Conservation (phyloP, 2,888 invertebrate genomes). For the Tachina grossa region DNA sequence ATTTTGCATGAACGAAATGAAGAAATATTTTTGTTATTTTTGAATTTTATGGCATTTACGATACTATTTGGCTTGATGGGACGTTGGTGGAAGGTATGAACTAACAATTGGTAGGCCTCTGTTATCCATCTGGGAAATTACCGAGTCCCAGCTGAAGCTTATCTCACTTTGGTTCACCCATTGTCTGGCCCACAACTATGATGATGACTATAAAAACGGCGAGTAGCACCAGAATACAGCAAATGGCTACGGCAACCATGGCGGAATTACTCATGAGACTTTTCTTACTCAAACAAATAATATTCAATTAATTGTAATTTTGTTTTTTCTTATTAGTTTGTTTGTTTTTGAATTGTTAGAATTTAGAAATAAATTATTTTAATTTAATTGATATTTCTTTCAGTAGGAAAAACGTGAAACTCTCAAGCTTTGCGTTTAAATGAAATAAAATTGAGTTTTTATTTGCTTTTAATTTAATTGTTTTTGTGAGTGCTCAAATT, state of each 20-base stretch:
- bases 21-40: constrained; percentile 9
- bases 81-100: constrained; percentile 65
- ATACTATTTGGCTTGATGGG: constrained; percentile 40
- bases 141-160: constrained; percentile 83
- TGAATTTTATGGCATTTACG: constrained; percentile 24
- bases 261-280: constrained; percentile 83
- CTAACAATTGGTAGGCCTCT: constrained; percentile 82
- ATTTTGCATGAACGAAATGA: constrained; percentile 6
- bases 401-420: not conserved
- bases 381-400: not conserved
- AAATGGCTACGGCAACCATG: constrained; percentile 93
- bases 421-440: not conserved
- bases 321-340: not conserved
- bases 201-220: constrained; percentile 92
- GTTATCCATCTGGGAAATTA: constrained; percentile 83
- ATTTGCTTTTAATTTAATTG: constrained; percentile 23
- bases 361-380: not conserved
- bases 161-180: constrained; percentile 86
- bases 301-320: constrained; percentile 62
- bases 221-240: constrained; percentile 91
- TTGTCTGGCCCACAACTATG: constrained; percentile 91
- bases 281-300: constrained; percentile 55
- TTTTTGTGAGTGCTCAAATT: not conserved
- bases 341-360: not conserved
- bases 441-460: constrained; percentile 10